Base-by-base conservation (phyloP, 2,113 vertebrate genomes). In the Harpagus bidentatus region DNA sequence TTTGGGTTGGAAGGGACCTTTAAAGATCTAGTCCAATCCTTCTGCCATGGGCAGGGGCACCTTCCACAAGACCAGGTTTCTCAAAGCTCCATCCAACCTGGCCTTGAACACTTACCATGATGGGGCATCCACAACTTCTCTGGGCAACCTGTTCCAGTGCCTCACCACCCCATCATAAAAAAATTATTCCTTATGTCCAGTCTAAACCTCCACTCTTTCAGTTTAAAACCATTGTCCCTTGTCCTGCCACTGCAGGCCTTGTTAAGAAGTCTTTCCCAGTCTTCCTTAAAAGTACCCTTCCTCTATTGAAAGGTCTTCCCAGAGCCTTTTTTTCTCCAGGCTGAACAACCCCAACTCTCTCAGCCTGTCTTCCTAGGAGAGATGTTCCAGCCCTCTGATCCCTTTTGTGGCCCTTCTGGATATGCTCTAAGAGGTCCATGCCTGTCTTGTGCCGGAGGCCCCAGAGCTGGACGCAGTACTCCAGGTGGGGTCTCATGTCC, bases 381-480 rank as follows among this genome's bases (percentile, higher is more conserved):
- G 15, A 1, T 59, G 29, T 42, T 79, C 7, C 20, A 82, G 20
- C 15, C 5, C 5, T 74, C 11, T 59, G 10, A 31, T 15, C 2
- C 15, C 25, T 71, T 65, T 65, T 58, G 16, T 67, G 29, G 3
- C 16, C 11, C 0, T 59, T 74, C 9, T 81, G 12, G 12, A n/a
- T 7, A 4, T 2, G 3, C 13, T 61, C 4, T 3, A 45, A 17
- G 22, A 81, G 47, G 6, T 63, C 40, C 11, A 2, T 0, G 0
- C 74, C 9, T 40, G 0, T 86, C 16, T 72, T 86, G 6, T 74
- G 45, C 36, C 80, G 40, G 18, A 17, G 8, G 0, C 36, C 18
- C 7, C 26, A 15, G 19, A 31, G 19, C 13, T 84, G 22, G n/a
- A 3, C 32, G 6, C 6, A 40, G 2, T 67, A 36, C 2, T 72